phyloP scores from a whole-genome alignment of 2,888 invertebrate genomes.

The Drosophila emarginata region DNA sequence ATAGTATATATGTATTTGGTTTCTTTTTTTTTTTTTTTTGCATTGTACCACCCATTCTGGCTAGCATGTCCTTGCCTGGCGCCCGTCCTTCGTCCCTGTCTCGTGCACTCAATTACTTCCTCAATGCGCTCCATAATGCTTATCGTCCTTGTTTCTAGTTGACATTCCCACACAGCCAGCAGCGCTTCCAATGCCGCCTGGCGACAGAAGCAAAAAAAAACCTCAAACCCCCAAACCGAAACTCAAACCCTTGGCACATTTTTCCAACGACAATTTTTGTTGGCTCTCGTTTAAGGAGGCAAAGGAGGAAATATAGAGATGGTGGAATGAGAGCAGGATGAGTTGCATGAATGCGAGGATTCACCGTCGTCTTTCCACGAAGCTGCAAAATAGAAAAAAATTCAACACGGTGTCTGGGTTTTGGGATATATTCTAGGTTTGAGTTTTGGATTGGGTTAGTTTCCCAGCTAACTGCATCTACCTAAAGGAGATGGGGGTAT shows the following conservation, averaged over 20 bases:
- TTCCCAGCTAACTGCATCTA: conserved; percentile 57
- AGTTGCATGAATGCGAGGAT: conserved; percentile 33
- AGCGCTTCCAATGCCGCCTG: conserved; percentile 54
- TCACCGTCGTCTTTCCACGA: conserved; percentile 68
- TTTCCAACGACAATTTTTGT: conserved; percentile 79
- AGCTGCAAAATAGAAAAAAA: conserved; percentile 65
- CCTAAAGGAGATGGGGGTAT: conserved; percentile 16
- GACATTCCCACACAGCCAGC: conserved; percentile 75
- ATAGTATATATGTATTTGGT: conserved; percentile 37
- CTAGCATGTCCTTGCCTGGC: conserved; percentile 61
- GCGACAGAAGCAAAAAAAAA: conserved; percentile 16
- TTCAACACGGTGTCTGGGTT: conserved; percentile 65
- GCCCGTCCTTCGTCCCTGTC: conserved; percentile 54
- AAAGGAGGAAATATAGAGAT: background rate
- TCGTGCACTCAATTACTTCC: conserved; percentile 79
- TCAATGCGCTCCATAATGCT: conserved; percentile 80
- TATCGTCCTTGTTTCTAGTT: conserved; percentile 79
- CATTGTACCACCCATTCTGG: conserved; percentile 23
- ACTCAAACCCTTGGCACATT: conserved; percentile 70
- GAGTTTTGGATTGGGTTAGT: conserved; percentile 58
- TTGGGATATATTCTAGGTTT: conserved; percentile 55
- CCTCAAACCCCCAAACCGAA: background rate
- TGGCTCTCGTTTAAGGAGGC: conserved; percentile 46
- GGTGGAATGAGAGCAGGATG: background rate
- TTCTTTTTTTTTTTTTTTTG: conserved; percentile 29